phyloP scores from a whole-genome alignment of 2,113 vertebrate genomes.

The Myrmophylax atrothorax region DNA sequence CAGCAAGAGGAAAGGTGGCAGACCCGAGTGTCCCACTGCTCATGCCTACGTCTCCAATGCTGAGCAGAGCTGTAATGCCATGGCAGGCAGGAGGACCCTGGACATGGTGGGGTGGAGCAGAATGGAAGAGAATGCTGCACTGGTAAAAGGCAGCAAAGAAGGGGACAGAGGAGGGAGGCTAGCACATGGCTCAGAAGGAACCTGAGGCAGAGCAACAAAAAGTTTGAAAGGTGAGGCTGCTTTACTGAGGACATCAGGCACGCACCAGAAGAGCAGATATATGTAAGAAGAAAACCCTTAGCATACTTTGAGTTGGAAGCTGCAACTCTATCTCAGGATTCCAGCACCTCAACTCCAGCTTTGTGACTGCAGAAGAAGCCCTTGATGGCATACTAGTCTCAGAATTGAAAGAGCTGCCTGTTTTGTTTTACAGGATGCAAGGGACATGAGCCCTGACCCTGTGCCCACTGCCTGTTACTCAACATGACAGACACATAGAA shows the following conservation, averaged over 20 bases:
- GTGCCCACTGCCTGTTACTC: background rate
- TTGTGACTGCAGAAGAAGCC: background rate
- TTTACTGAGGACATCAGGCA: background rate
- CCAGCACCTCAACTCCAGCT: background rate
- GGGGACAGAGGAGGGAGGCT: background rate
- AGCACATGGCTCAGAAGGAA: background rate
- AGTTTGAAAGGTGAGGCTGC: background rate
- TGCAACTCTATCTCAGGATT: background rate
- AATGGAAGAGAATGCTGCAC: background rate
- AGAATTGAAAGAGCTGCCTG: background rate
- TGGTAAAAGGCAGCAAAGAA: background rate
- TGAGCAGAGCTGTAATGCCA: rapidly evolving
- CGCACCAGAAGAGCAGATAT: background rate
- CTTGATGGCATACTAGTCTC: background rate
- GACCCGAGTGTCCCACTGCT: rapidly evolving
- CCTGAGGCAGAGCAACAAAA: background rate
- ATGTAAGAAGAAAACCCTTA: background rate
- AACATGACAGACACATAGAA: constrained; percentile 10
- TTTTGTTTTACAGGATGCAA: background rate
- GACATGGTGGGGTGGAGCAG: background rate
- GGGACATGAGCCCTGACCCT: background rate
- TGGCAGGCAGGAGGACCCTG: background rate
- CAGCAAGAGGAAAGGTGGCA: rapidly evolving
- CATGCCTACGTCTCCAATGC: rapidly evolving
- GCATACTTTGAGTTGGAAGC: background rate